Conservation (phyloP, 2,888 invertebrate species). For the Xylota segnis region DNA sequence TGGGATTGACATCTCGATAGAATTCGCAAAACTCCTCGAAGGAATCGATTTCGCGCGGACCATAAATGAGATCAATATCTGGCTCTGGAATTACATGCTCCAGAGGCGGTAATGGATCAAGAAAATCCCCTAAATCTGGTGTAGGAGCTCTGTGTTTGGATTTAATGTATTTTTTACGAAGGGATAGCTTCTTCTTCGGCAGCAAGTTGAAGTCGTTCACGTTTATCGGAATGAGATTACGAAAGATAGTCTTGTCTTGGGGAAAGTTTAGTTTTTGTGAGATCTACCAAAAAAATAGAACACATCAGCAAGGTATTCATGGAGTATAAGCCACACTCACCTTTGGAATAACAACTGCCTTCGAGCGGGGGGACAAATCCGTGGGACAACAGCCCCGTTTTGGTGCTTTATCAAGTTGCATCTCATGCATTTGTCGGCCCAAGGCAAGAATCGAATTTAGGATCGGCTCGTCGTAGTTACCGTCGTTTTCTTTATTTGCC, state of each 20-base stretch:
- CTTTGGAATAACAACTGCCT: slow-evolving; percentile 79
- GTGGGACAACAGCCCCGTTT: slow-evolving; percentile 15
- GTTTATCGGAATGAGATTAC: slow-evolving; percentile 80
- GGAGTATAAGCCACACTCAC: slow-evolving; percentile 64
- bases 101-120: slow-evolving; percentile 78
- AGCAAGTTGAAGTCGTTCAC: slow-evolving; percentile 80
- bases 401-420: slow-evolving; percentile 63
- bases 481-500: slow-evolving; percentile 56
- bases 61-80: slow-evolving; percentile 72
- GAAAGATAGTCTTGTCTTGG: slow-evolving; percentile 78
- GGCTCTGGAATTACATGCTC: slow-evolving; percentile 78
- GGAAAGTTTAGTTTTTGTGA: slow-evolving; percentile 81
- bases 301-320: not conserved
- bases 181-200: slow-evolving; percentile 69
- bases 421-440: slow-evolving; percentile 74
- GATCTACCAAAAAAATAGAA: slow-evolving; percentile 75
- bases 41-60: slow-evolving; percentile 39
- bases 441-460: slow-evolving; percentile 78
- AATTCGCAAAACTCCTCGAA: slow-evolving; percentile 67
- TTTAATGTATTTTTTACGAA: slow-evolving; percentile 69
- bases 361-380: slow-evolving; percentile 78
- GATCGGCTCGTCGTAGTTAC: slow-evolving; percentile 78
- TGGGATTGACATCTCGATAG: slow-evolving; percentile 64
- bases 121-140: slow-evolving; percentile 80
- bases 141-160: slow-evolving; percentile 70